Evolutionary conservation across 1,140 invertebrate species (phyloP), one percentile per base, ranked within the genome.

Genomic region (Caenorhabditis briggsae): DNA sequence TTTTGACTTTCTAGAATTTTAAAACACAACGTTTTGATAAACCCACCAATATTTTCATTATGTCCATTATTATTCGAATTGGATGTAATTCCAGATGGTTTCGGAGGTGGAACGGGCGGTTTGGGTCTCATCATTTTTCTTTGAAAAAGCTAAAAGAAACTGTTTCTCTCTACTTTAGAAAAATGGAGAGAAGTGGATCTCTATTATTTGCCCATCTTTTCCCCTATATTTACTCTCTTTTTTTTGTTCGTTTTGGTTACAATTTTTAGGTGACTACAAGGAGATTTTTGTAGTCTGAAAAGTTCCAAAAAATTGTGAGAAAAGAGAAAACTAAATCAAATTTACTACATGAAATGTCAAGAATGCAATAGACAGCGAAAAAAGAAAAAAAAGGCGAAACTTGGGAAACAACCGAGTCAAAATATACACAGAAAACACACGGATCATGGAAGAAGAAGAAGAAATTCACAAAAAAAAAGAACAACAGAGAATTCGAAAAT

Each of bases 401-500:
- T 18, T 8, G 8, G 33, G 33, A 53, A 53, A 53, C n/a, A 70
- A 70, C 65, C 65, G 65, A 70, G 65, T 46, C 65, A 70, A 48
- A 53, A 46, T 70, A 70, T 70, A 70, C 65, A 70, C 65, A 70
- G 65, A 70, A 41, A n/a, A 16, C 33, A 65, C 61, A 65, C 61
- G 61, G 61, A 53, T 53, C 50, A 53, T 53, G 16, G 12, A 70
- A 5, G 14, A 20, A 8, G 12, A 46, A 14, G 12, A 70, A 5
- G 14, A 20, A 8, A 5, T 70, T 58, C 16, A 58, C 16, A 58
- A 58, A n/a, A 20, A n/a, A 20, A 58, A 58, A 58, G 12, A 14
- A n/a, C n/a, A n/a, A n/a, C n/a, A 53, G 12, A 53, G 5, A n/a
- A n/a, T n/a, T 58, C n/a, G n/a, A 8, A 18, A 33, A 33, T 64